Evolutionary conservation across 2,113 vertebrate species (phyloP), one percentile per base, ranked within the genome.

Genomic region (Sebastes schlegelii): DNA sequence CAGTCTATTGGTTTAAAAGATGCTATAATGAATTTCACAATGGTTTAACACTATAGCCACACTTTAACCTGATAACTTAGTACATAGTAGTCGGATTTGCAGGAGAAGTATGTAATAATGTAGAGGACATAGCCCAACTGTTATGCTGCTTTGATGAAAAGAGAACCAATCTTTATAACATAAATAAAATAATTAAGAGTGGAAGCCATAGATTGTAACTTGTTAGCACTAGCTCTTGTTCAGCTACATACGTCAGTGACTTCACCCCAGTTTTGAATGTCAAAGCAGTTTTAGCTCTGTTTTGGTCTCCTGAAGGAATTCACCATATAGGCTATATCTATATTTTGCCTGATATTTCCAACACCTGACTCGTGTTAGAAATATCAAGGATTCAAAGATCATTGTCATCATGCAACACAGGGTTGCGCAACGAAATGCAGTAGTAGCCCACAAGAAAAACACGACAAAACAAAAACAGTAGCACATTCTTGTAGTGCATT

Each of bases 311-410:
- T 46, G 11, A 4, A n/a, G 19, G 11, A 46, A 48, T n/a, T 54
- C 49, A 40, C 16, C 48, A 26, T 26, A 26, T 26, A 26, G 23
- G 23, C 23, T 26, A 26, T 26, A 2, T 26, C 26, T 26, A 26
- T 26, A 26, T 26, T 26, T 16, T 19, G 40, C 17, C 13, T 74
- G 70, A 43, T 23, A 58, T 40, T 48, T 51, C 26, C 42, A 55
- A 54, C 52, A 61, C 68, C 62, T 74, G n/a, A 60, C 19, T 55
- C 3, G 10, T 70, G 21, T 62, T 63, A 46, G n/a, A 69, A 70
- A 64, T 49, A 71, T 77, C 34, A 61, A 61, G 12, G 23, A 60
- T 26, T 60, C 57, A 26, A 60, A 2, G 12, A 61, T 8, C 34
- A 34, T 40, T 13, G 55, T 10, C n/a, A 11, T 21, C 11, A 21